A percentile compares a stretch with the other conserved stretches of the same genome.
Evolutionary conservation across 2,113 vertebrate genomes (phyloP).

Genomic region (Malaclemys terrapin): DNA sequence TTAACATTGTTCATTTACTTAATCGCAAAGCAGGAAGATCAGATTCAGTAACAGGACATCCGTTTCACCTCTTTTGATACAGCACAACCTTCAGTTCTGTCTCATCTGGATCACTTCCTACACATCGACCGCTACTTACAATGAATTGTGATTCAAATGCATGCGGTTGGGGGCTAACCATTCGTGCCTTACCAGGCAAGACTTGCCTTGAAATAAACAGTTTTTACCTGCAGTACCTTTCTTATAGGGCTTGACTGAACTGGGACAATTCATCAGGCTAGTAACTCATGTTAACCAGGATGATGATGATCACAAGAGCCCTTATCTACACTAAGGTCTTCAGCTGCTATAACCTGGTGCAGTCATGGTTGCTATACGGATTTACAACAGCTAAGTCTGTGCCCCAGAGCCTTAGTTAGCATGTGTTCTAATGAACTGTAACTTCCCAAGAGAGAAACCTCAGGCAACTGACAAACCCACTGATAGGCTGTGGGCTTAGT

Average conservation of each 20-base stretch:
- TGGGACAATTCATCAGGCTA: not conserved
- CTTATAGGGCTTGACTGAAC: not conserved
- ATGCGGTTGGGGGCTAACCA: too few species aligned
- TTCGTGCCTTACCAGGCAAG: not conserved
- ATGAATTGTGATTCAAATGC: too few species aligned
- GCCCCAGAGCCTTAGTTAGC: not conserved
- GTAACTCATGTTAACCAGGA: not conserved
- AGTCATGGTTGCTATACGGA: not conserved
- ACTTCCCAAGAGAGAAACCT: not conserved
- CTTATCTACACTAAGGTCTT: not conserved
- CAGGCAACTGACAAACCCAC: not conserved
- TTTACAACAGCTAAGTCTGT: not conserved
- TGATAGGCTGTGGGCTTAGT: not conserved
- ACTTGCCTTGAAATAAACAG: not conserved
- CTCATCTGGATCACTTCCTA: too few species aligned
- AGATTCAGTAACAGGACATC: not conserved
- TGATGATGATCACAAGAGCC: not conserved
- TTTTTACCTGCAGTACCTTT: not conserved
- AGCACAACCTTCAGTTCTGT: rapidly evolving
- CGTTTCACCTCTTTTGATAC: too few species aligned
- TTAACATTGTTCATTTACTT: not conserved
- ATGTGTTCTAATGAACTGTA: not conserved
- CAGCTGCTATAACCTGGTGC: not conserved
- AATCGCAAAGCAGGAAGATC: not conserved
- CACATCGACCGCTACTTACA: not conserved